Conservation (phyloP, 2,888 invertebrate genomes). For the Epistrophe grossulariae region DNA sequence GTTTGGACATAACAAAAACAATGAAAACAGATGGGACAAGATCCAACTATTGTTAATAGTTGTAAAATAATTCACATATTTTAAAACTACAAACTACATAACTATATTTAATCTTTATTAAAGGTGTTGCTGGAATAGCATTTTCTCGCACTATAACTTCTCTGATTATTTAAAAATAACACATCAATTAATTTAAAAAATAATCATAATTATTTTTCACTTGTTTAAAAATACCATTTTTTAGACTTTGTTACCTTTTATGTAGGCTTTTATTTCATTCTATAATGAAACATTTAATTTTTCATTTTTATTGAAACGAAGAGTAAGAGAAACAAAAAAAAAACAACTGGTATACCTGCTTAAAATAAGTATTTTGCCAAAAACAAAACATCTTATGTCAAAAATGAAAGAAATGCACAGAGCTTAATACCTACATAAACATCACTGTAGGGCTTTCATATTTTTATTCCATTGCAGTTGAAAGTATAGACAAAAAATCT, state of each 20-base stretch:
- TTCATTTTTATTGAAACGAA: background rate
- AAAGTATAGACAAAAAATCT: constrained; percentile 22
- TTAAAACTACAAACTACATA: too few relatives aligned
- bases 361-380: constrained; percentile 3
- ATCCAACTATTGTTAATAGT: too few relatives aligned
- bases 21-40: too few relatives aligned
- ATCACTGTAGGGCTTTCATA: background rate
- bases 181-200: background rate
- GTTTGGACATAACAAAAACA: too few relatives aligned
- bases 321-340: background rate
- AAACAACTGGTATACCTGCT: background rate
- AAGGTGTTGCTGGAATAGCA: too few relatives aligned
- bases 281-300: background rate
- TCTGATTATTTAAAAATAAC: too few relatives aligned
- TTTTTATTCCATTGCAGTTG: constrained; percentile 18
- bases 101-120: too few relatives aligned
- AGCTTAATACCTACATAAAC: background rate
- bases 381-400: background rate
- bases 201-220: background rate
- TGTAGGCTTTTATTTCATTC: background rate
- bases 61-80: too few relatives aligned
- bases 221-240: too few relatives aligned
- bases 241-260: too few relatives aligned
- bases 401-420: constrained; percentile 2
- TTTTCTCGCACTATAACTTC: too few relatives aligned